phyloP scores from a whole-genome alignment of 2,888 invertebrate genomes.

The Geophilus truncorum region DNA sequence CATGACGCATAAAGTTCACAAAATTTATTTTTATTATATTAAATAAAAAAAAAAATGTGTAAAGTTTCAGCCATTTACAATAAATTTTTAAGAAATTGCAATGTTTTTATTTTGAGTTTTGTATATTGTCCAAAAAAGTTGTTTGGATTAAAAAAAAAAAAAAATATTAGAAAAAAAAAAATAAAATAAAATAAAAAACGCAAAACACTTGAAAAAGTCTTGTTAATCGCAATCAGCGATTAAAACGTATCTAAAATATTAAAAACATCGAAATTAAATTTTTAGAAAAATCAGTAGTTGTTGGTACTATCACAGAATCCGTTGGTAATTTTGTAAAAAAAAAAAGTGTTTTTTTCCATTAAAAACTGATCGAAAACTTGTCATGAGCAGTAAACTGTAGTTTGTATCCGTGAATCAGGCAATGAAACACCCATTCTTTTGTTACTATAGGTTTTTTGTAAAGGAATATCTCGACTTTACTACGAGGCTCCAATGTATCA shows the following conservation, averaged over 20 bases:
- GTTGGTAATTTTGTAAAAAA: not conserved
- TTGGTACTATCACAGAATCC: not conserved
- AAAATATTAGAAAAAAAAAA: not conserved
- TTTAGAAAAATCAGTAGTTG: not conserved
- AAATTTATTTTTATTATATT: not conserved
- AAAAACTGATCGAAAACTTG: not conserved
- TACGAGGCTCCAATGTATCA: conserved; percentile 57
- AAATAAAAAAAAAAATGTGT: not conserved
- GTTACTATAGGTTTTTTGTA: conserved; percentile 61
- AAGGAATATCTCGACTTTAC: conserved; percentile 54
- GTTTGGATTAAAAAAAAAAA: too few relatives aligned
- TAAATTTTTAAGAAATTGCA: not conserved
- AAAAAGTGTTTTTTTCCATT: not conserved
- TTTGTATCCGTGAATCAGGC: conserved; percentile 59
- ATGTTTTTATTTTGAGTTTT: not conserved
- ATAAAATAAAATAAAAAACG: not conserved
- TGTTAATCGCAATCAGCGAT: not conserved
- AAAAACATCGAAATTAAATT: not conserved
- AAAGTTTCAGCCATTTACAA: not conserved
- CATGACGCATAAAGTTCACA: not conserved
- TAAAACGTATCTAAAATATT: not conserved
- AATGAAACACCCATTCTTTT: conserved; percentile 65
- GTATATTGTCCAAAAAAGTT: too few relatives aligned
- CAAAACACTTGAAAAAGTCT: not conserved
- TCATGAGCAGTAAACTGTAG: conserved; percentile 45